Base-by-base conservation (phyloP, 2,797 vertebrate species). In the Ibycter americanus region DNA sequence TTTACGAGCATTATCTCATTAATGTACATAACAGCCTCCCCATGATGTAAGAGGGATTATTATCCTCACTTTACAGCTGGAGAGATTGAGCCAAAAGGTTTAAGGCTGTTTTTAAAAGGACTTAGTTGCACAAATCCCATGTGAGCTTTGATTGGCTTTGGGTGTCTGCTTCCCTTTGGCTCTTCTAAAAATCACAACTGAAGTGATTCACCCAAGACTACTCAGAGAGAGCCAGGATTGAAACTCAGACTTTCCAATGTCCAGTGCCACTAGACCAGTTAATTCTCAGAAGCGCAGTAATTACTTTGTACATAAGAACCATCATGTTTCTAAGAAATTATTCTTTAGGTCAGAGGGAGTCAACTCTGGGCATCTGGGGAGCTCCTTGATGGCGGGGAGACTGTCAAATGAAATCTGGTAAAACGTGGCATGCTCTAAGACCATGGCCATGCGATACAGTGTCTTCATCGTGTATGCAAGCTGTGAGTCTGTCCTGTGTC, bases 1-100 rank as follows among this genome's bases (percentile, higher is more conserved):
- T 96, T 94, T 95, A 91, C 5, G 90, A 95, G 96, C 93, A 96
- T 96, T 97, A 97, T 97, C 97, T 97, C 93, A 97, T 97, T 97
- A 95, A 96, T 96, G 95, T 56, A 56, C 95, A 96, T 77, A 97
- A 62, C 90, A 96, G 94, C 96, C 91, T 96, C 94, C 94, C 96
- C 84, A 83, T 96, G 97, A 97, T 97, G 97, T 95, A 56, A 96
- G 96, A 87, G 93, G 92, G 93, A 77, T 97, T 94, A 96, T 97
- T 96, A 96, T 94, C 93, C 97, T 83, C 74, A 51, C 78, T 97
- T 97, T 92, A 95, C 89, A 87, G 93, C 90, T 42, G 74, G 47
- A 58, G 73, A 94, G 71, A 56, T n/a, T 19, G 78, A 96, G 95
- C 95, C 94, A 97, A 82, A 94, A 96, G 94, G 62, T 96, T 95